phyloP scores from a whole-genome alignment of 2,797 vertebrate species.

The Delichon dasypus region DNA sequence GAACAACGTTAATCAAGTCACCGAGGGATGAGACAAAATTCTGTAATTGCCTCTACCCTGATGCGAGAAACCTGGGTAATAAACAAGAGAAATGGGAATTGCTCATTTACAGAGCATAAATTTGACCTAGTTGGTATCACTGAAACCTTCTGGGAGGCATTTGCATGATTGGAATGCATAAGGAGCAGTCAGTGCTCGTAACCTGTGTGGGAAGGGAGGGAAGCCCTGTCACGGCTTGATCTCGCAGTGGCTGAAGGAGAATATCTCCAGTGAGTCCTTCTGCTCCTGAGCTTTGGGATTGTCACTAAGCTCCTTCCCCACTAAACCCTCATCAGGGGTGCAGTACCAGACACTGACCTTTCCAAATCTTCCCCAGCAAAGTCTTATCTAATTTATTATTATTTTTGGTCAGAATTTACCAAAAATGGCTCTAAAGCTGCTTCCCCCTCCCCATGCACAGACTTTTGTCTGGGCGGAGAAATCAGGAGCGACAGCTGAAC shows the following conservation, averaged over 20 bases:
- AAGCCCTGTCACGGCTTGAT: not conserved
- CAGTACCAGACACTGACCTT: not conserved
- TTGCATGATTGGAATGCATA: not conserved
- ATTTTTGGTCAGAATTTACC: not conserved
- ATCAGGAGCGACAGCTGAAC: not conserved
- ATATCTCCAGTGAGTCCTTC: not conserved
- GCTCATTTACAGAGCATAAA: slow-evolving; percentile 30
- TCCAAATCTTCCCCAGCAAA: not conserved
- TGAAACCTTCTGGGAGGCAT: slow-evolving; percentile 21
- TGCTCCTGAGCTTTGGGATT: not conserved
- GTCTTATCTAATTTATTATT: not conserved
- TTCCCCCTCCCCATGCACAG: not conserved
- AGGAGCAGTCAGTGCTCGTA: not conserved
- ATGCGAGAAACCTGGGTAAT: not conserved
- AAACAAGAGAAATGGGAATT: slow-evolving; percentile 36
- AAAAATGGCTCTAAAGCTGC: not conserved
- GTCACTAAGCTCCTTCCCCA: not conserved
- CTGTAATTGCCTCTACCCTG: not conserved
- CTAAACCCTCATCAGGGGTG: not conserved
- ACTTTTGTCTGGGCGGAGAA: not conserved
- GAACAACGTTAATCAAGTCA: not conserved
- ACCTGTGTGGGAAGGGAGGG: not conserved
- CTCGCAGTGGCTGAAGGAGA: not conserved
- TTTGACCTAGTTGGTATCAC: not conserved
- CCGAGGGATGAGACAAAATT: not conserved